These are phyloP conservation scores for Cataglyphis rosenhaueri DNA, from an alignment of 2,888 invertebrate species.

Conservation along the genomic window DNA sequence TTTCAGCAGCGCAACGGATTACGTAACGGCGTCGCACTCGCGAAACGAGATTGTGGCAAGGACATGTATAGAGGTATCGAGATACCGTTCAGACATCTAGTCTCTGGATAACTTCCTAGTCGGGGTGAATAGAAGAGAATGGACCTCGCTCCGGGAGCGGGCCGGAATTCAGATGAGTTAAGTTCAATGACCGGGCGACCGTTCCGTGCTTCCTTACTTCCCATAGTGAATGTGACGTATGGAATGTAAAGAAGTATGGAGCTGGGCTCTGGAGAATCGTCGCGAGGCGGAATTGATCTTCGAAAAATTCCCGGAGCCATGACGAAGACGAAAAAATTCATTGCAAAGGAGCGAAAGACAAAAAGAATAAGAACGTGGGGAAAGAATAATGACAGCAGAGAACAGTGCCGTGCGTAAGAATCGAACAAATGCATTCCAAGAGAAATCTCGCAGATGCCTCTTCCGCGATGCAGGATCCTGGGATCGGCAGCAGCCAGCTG, in stretches of 20 bases:
- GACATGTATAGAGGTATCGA: background rate
- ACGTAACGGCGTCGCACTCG: constrained; percentile 30
- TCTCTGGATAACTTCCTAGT: background rate
- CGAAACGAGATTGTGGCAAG: constrained; percentile 5
- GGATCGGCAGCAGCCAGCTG: constrained; percentile 55
- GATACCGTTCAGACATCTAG: background rate
- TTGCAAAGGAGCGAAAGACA: background rate
- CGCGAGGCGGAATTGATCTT: constrained; percentile 13
- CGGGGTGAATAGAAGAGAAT: background rate
- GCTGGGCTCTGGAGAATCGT: constrained; percentile 86
- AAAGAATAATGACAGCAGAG: background rate
- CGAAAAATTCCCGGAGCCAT: background rate
- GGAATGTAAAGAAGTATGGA: constrained; percentile 99
- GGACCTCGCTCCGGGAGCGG: too few species aligned
- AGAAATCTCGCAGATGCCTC: constrained; percentile 19
- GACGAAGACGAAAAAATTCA: background rate
- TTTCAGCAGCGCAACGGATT: constrained; percentile 21
- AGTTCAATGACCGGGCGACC: constrained; percentile 87
- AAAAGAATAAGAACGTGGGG: background rate
- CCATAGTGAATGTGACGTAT: constrained; percentile 95
- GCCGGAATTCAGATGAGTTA: constrained; percentile 4
- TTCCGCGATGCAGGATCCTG: constrained; percentile 38
- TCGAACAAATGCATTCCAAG: background rate
- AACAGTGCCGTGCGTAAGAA: constrained; percentile 23
- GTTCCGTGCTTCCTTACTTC: constrained; percentile 99